Conservation (phyloP, 2,888 invertebrate species). For the Malthinus seriepunctatus region DNA sequence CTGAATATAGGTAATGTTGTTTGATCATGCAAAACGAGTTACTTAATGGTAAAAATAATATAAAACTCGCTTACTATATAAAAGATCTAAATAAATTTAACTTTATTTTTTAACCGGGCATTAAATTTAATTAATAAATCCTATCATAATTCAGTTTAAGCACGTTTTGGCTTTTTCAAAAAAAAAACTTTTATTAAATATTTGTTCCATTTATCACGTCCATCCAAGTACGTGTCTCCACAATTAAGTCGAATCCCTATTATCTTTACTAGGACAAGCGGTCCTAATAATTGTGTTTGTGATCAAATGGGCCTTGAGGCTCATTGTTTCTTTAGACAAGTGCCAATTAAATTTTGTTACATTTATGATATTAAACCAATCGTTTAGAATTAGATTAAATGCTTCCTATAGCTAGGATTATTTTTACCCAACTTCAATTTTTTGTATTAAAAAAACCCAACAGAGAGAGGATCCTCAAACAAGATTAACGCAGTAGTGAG, state of each 20-base stretch:
- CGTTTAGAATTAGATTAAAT: conserved; percentile 4
- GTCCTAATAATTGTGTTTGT: conserved; percentile 24
- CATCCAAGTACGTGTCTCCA: conserved; percentile 11
- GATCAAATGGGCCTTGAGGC: conserved; percentile 12
- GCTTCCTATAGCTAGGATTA: not conserved
- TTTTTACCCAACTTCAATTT: not conserved
- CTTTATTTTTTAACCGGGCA: too few relatives aligned
- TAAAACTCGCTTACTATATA: too few relatives aligned
- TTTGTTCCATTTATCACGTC: conserved; percentile 19
- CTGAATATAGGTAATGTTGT: too few relatives aligned
- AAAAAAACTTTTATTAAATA: conserved; percentile 17
- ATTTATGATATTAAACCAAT: conserved; percentile 14
- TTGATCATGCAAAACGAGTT: too few relatives aligned
- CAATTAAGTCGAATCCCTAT: conserved; percentile 1
- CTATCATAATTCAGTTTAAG: not conserved
- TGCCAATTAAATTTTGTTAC: conserved; percentile 25
- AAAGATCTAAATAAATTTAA: too few relatives aligned
- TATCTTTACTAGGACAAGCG: not conserved
- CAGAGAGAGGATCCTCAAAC: not conserved
- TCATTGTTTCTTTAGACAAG: conserved; percentile 25
- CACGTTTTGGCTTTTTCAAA: conserved; percentile 1
- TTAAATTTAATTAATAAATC: too few relatives aligned
- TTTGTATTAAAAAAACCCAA: not conserved
- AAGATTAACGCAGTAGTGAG: not conserved
- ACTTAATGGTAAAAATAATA: too few relatives aligned